Evolutionary conservation across 2,113 vertebrate species (phyloP).

Genomic region (Chaetura pelagica): DNA sequence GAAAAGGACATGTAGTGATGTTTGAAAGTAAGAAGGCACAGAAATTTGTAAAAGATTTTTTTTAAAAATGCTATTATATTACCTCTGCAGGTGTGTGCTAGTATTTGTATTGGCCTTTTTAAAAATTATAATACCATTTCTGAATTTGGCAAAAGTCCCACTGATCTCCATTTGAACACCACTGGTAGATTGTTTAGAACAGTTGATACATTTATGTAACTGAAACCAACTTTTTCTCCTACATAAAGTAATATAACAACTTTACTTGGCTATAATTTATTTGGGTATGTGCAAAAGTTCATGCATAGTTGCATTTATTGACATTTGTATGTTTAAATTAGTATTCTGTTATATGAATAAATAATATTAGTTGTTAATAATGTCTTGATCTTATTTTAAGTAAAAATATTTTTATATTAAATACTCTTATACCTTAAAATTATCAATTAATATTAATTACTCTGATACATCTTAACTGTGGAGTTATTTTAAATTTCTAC

Average conservation of each 20-base stretch:
- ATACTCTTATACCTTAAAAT: not conserved
- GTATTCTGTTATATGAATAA: not conserved
- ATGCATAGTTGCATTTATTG: not conserved
- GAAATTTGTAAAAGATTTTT: not conserved
- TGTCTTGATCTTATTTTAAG: not conserved
- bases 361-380: not conserved
- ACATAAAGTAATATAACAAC: not conserved
- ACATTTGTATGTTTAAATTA: not conserved
- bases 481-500: not conserved
- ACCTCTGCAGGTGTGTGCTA: not conserved
- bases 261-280: not conserved
- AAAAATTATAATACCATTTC: not conserved
- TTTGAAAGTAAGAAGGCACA: not conserved
- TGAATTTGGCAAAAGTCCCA: not conserved
- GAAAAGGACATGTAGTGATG: not conserved
- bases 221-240: not conserved
- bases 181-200: not conserved
- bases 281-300: not conserved
- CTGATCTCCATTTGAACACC: not conserved
- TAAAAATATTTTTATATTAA: not conserved
- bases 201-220: not conserved
- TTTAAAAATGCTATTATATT: not conserved
- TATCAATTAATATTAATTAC: not conserved
- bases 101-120: not conserved
- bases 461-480: not conserved